Evolutionary conservation across 2,113 vertebrate genomes (phyloP).

Genomic region (Coracopsis vasa): DNA sequence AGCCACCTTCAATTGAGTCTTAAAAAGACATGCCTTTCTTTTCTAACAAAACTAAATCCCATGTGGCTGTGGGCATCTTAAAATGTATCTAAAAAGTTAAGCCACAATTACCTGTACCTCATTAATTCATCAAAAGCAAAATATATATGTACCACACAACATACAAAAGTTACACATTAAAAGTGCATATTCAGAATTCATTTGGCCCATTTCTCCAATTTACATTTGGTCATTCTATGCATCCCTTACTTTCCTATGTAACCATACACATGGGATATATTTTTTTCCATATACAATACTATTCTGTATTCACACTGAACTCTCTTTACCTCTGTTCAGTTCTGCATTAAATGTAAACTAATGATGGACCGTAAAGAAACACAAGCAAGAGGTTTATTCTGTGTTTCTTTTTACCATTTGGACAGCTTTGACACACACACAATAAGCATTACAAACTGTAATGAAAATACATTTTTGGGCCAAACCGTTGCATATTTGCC

Average conservation of each 20-base stretch:
- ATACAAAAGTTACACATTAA: constrained; percentile 81
- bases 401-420: constrained; percentile 59
- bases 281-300: neutral
- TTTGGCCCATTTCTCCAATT: constrained; percentile 81
- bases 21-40: constrained; percentile 67
- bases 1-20: constrained; percentile 62
- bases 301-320: constrained; percentile 60
- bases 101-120: constrained; percentile 78
- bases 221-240: constrained; percentile 78
- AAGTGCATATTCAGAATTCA: constrained; percentile 81
- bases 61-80: constrained; percentile 71
- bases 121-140: constrained; percentile 77
- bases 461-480: constrained; percentile 74
- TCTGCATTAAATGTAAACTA: constrained; percentile 74
- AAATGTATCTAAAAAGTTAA: constrained; percentile 77
- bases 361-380: constrained; percentile 70
- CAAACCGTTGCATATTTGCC: constrained; percentile 80
- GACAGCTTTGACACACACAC: constrained; percentile 70
- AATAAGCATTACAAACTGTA: constrained; percentile 72
- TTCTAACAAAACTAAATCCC: constrained; percentile 75
- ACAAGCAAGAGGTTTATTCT: constrained; percentile 61
- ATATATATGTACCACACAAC: constrained; percentile 82
- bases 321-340: constrained; percentile 54
- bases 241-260: constrained; percentile 57
- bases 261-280: constrained; percentile 7